A percentile compares a stretch with the other conserved stretches of the same genome.
Conservation (phyloP, 2,888 invertebrate species). For the Nymphalis c-album region DNA sequence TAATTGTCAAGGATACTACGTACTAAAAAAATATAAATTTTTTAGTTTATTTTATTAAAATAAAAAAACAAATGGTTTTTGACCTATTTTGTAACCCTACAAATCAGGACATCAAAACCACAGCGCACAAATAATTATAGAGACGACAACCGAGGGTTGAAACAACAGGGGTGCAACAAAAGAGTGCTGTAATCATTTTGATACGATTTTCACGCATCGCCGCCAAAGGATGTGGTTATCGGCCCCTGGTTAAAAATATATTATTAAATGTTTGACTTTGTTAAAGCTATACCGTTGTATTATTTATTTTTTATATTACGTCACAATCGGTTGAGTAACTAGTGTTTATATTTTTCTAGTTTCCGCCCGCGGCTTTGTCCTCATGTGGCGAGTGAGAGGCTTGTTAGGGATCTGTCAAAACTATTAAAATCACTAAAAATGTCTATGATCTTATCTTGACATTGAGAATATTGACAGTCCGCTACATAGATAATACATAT, state of each 20-base stretch:
- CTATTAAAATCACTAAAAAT: no score
- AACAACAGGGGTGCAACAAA: conserved; percentile 55
- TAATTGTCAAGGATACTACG: no score
- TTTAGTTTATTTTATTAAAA: no score
- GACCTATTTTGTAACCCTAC: conserved; percentile 8
- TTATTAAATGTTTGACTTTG: conserved; percentile 27
- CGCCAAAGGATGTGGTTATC: conserved; percentile 44
- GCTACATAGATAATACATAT: no score
- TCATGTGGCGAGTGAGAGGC: no score
- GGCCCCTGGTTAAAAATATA: conserved; percentile 31
- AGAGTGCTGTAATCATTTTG: conserved; percentile 65
- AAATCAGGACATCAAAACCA: conserved; percentile 36
- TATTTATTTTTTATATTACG: neutral
- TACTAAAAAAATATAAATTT: no score
- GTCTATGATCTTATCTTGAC: no score
- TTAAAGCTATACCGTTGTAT: conserved; percentile 10
- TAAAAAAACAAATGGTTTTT: neutral
- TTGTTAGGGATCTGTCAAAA: no score
- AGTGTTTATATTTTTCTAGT: neutral
- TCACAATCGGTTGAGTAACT: neutral
- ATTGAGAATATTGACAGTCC: no score
- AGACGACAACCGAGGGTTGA: conserved; percentile 52
- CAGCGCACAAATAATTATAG: conserved; percentile 53
- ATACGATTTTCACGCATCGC: conserved; percentile 69
- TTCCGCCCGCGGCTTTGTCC: no score